These are phyloP conservation scores for Notarius quadriscutis DNA, from an alignment of 2,113 vertebrate species.

Conservation along the genomic window DNA sequence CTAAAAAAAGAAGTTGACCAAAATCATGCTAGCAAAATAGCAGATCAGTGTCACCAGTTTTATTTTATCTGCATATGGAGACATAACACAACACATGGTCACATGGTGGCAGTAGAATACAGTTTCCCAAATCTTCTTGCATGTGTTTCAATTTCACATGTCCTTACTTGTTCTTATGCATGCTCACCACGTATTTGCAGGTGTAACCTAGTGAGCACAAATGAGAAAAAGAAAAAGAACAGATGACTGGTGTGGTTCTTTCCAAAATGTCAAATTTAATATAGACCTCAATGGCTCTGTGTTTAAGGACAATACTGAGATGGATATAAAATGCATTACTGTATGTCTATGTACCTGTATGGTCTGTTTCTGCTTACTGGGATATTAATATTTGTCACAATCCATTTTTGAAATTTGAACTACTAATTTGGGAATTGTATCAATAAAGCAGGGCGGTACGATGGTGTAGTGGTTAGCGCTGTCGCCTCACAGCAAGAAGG, in stretches of 20 bases:
- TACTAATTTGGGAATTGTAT: not conserved
- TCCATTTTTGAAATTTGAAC: not conserved
- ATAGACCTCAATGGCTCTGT: not conserved
- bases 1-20: not conserved
- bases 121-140: not conserved
- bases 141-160: not conserved
- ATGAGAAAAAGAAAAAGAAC: not conserved
- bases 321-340: not conserved
- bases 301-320: not conserved
- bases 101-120: conserved; percentile 45
- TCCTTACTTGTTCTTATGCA: not conserved
- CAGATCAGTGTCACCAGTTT: not conserved
- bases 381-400: not conserved
- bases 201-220: conserved; percentile 7
- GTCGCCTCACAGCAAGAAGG: too few relatives aligned
- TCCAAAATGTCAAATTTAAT: not conserved
- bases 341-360: too few relatives aligned
- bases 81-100: conserved; percentile 7
- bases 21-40: not conserved
- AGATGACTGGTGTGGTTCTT: not conserved
- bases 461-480: too few relatives aligned
- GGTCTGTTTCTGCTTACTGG: too few relatives aligned
- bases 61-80: not conserved
- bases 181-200: not conserved
- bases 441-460: not conserved